These are phyloP conservation scores for Eunapius fragilis DNA, from an alignment of 37 sponge, comb jelly and placozoan genomes.

Conservation along the genomic window DNA sequence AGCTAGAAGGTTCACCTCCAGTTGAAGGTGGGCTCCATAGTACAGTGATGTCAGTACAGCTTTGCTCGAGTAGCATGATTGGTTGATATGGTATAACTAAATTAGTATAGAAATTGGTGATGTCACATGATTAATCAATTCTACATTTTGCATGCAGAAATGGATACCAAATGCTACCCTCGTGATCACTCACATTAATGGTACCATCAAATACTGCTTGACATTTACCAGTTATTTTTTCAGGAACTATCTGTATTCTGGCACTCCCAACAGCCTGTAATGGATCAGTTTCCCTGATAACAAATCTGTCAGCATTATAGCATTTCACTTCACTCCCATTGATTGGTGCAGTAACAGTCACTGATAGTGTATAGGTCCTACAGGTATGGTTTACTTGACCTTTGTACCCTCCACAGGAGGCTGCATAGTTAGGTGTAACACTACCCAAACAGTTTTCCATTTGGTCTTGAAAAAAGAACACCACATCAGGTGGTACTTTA, in stretches of 20 bases:
- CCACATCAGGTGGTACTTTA: background rate
- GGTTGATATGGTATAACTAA: background rate
- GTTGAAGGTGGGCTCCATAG: background rate
- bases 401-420: background rate
- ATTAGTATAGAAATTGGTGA: background rate
- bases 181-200: no score
- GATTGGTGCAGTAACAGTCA: no score
- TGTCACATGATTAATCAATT: no score
- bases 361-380: background rate
- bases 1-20: background rate
- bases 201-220: background rate
- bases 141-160: no score
- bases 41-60: background rate
- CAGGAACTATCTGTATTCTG: background rate
- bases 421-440: no score
- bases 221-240: background rate
- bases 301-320: background rate
- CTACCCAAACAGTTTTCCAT: background rate
- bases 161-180: no score
- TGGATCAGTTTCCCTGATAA: background rate
- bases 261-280: background rate
- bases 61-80: background rate
- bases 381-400: background rate
- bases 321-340: background rate
- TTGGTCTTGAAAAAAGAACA: background rate